Base-by-base conservation (phyloP, 2,888 invertebrate genomes). In the Muscina levida region DNA sequence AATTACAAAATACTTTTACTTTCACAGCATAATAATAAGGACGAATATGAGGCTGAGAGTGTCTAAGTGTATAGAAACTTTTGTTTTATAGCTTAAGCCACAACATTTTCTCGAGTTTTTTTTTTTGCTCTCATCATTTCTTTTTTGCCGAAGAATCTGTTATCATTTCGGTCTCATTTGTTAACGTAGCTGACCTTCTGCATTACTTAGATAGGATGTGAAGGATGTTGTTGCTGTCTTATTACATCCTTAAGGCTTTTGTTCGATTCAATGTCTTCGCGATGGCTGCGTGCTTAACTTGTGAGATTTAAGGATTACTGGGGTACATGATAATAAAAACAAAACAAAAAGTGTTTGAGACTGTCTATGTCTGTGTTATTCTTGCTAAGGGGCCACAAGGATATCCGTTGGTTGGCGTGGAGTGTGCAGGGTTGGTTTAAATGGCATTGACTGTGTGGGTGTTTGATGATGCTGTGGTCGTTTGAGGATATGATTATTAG, bases 1-100 rank as follows among this genome's bases (percentile, higher is more conserved):
- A 73, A 77, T 77, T 74, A 74, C 67, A 62, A 81, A 74, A 77
- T 81, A 77, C 74, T 81, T 81, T 74, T 74, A 74, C 71, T 77
- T 74, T 77, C 37, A 11, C 24, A 26, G 51, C 71, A 74, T 66
- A 81, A 74, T 74, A 37, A 59, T 59, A 37, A 37, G 59, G 15
- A 11, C 42, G 19, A 62, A 17, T 74, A 72, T 71, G 57, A 15
- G 42, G 42, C 22, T 31, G 31, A 31, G 3, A 42, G 17, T 42
- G 22, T 62, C 39, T 37, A 11, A 6, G 39, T 13, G 42, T 22
- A 8, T 31, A 31, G 8, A 31, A 31, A 31, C 31, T 42, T 39
- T 62, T 37, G 31, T 17, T 37, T 4, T n/a, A 17, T 15, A 1
- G 37, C 37, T 39, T 39, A 10, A 0, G 15, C 59, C 59, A 59